These are phyloP conservation scores for Rhombomys opimus DNA, from an alignment of 2,113 vertebrate species.

Conservation along the genomic window DNA sequence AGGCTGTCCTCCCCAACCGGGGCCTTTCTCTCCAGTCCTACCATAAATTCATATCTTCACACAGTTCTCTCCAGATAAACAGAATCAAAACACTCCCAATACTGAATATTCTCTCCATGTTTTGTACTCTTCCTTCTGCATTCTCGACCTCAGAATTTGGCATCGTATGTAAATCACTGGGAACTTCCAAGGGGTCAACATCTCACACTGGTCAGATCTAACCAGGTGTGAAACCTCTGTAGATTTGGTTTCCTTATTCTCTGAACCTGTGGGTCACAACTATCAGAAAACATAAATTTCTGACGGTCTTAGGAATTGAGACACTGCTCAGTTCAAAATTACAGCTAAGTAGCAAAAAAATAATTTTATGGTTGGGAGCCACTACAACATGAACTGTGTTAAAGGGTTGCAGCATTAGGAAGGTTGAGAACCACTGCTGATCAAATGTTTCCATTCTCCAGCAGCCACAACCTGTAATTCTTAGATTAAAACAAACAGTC, in stretches of 20 bases:
- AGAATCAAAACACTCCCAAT: background rate
- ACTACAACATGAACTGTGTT: background rate
- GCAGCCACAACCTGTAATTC: background rate
- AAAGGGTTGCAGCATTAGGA: background rate
- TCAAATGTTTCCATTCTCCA: background rate
- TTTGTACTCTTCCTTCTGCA: background rate
- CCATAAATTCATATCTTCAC: background rate
- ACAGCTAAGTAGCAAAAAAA: background rate
- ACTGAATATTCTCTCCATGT: background rate
- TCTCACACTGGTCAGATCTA: background rate
- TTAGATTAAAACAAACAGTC: background rate
- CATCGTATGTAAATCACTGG: background rate
- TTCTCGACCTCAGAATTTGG: background rate
- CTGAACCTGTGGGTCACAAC: background rate
- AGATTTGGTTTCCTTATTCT: background rate
- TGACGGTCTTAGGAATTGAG: background rate
- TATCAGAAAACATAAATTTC: background rate
- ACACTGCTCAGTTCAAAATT: background rate
- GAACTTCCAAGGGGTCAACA: background rate
- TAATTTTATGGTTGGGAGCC: background rate
- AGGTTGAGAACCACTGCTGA: background rate
- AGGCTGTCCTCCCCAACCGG: background rate
- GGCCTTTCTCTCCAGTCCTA: background rate
- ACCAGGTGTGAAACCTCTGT: background rate
- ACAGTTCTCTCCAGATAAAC: background rate